A percentile compares a stretch with the other conserved stretches of the same genome.
Conservation (phyloP, 2,888 invertebrate species). For the Melitaea athalia region DNA sequence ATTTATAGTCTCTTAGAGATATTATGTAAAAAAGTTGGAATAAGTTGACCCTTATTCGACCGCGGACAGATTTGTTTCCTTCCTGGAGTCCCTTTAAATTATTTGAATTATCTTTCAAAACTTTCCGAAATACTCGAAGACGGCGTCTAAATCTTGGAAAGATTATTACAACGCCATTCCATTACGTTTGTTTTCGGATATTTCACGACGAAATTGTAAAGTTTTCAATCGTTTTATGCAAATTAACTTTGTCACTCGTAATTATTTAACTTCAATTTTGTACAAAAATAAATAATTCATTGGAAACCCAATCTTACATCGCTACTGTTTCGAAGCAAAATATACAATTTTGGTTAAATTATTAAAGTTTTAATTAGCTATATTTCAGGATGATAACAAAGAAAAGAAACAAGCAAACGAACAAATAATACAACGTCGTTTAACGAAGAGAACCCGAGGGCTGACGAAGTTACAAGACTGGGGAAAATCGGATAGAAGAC, state of each 20-base stretch:
- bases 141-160: conserved; percentile 30
- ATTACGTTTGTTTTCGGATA: conserved; percentile 10
- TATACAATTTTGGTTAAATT: neutral
- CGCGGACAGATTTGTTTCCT: conserved; percentile 28
- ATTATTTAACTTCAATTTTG: neutral
- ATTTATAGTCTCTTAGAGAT: conserved; percentile 31
- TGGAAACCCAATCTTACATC: no score
- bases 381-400: neutral
- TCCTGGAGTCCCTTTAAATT: conserved; percentile 32
- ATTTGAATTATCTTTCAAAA: conserved; percentile 44
- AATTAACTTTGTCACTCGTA: neutral
- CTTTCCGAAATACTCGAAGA: conserved; percentile 40
- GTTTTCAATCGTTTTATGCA: neutral
- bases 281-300: neutral
- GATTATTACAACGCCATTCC: conserved; percentile 23
- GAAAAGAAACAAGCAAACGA: conserved; percentile 18
- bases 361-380: neutral
- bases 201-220: conserved; percentile 16
- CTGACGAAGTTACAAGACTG: conserved; percentile 28
- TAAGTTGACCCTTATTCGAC: conserved; percentile 32
- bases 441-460: conserved; percentile 17
- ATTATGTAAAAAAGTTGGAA: conserved; percentile 29
- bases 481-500: conserved; percentile 30
- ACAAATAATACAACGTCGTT: conserved; percentile 16
- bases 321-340: no score